Base-by-base conservation (phyloP, 2,888 invertebrate species). In the Protophormia terraenovae region DNA sequence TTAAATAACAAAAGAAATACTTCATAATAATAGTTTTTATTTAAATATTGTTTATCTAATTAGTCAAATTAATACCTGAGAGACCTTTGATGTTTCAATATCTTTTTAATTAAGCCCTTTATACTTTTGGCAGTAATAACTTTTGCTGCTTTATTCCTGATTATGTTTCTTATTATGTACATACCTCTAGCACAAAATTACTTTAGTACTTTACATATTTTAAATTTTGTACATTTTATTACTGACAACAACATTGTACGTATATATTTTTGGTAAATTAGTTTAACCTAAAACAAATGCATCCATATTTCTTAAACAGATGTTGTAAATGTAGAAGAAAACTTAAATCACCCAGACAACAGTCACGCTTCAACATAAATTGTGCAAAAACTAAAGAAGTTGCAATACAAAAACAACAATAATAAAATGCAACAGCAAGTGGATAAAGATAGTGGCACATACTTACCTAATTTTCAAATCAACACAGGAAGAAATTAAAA, bases 321-420 rank as follows among this genome's bases (percentile, higher is more conserved):
- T 82, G 82, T 69, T 64, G 53, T 22, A 19, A 55, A 64, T 45
- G 41, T 69, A 45, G 10, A 22, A 35, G 32, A 38, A 73, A 67
- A 69, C 60, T 82, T 64, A 71, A 77, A 77, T 71, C 55, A 71
- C 24, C 69, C 64, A 47, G 29, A 55, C 62, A 62, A 55, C 75
- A 77, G 77, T 77, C 83, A 83, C 64, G 77, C 71, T 77, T 83
- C 71, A 72, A 47, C 55, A 22, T 58, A 77, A 83, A 71, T 77
- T 77, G 71, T 62, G 55, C 72, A 66, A 72, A 66, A 76, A 64
- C 66, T 81, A n/a, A 16, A 35, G 19, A 29, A 62, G 12, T 35
- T 50, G 50, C 22, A 32, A 64, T 32, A 41, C 67, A 27, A 58
- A 41, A 67, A 64, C 24, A 73, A 27, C 16, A 16, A 45, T n/a